Base-by-base conservation (phyloP, 2,797 vertebrate species). In the Trematomus bernacchii region DNA sequence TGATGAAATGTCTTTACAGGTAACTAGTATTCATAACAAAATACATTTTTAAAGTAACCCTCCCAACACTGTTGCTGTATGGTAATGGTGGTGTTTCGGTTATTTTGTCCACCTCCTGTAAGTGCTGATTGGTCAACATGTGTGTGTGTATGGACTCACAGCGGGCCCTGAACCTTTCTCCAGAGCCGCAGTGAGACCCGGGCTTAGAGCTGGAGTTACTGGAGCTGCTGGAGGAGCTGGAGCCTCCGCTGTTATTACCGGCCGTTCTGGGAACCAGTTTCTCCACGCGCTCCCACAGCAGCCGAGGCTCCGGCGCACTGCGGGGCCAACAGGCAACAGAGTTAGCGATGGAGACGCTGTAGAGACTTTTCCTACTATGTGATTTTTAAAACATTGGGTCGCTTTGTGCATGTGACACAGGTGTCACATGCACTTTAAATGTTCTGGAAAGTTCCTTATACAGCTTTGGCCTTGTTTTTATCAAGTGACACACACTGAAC, bases 271-370 rank as follows among this genome's bases (percentile, higher is more conserved):
- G 96, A 55, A 96, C 96, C 55, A 97, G 95, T 87, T 97, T 97
- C 90, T 99, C 97, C 85, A 98, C 97, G 58, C 97, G 96, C 86
- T 98, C 97, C 97, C 97, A 98, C 53, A 99, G 95, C 82, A 98
- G 93, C 70, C 97, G 95, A 84, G 97, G 97, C 89, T 99, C 97
- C 81, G 96, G 96, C 79, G 95, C 96, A 87, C 90, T 88, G 81
- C 52, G 67, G 77, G 65, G 77, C 77, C 79, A 76, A 85, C 42
- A 78, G 40, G 67, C 33, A 68, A 30, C 23, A 79, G 23, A 54
- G 63, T 69, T 42, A 83, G 12, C 53, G 62, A 53, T 7, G 15
- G 61, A 42, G 46, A 16, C 53, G 54, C 4, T 10, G 1, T 0
- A 19, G 15, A 65, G 27, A 44, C 10, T 8, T 37, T 37, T 37